These are phyloP conservation scores for Dendrolimus houi DNA, from an alignment of 2,888 invertebrate species.

Conservation along the genomic window DNA sequence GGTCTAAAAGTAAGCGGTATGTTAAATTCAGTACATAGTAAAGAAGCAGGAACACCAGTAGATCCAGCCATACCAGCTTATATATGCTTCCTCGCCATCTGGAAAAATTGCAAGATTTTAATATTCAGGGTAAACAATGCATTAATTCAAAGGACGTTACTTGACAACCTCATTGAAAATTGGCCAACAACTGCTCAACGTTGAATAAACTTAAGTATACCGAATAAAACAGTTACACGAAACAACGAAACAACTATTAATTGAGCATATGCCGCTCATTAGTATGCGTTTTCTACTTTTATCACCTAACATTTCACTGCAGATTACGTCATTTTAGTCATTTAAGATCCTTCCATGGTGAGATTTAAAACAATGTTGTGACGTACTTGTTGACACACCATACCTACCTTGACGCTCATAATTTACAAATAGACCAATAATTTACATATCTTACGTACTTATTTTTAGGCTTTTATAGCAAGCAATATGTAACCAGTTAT, in stretches of 20 bases:
- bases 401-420: neutral
- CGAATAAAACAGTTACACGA: conserved; percentile 10
- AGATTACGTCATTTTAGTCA: conserved; percentile 32
- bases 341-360: conserved; percentile 8
- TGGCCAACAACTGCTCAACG: conserved; percentile 1
- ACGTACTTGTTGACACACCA: neutral
- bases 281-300: conserved; percentile 31
- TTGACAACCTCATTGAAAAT: conserved; percentile 1
- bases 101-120: conserved; percentile 39
- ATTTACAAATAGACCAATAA: neutral
- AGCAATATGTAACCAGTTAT: too few species aligned
- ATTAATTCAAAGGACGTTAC: neutral
- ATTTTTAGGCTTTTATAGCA: too few species aligned
- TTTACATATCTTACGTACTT: neutral
- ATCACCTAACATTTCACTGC: conserved; percentile 21
- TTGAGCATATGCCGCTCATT: conserved; percentile 25
- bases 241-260: conserved; percentile 27
- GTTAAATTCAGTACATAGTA: conserved; percentile 88
- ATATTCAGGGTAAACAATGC: neutral
- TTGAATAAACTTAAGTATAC: conserved; percentile 6
- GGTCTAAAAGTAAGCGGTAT: conserved; percentile 83
- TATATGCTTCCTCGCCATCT: conserved; percentile 97
- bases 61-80: conserved; percentile 94
- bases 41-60: conserved; percentile 84
- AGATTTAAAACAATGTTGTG: conserved; percentile 5